phyloP scores from a whole-genome alignment of 1,140 invertebrate species.

The Elymnias hypermnestra region DNA sequence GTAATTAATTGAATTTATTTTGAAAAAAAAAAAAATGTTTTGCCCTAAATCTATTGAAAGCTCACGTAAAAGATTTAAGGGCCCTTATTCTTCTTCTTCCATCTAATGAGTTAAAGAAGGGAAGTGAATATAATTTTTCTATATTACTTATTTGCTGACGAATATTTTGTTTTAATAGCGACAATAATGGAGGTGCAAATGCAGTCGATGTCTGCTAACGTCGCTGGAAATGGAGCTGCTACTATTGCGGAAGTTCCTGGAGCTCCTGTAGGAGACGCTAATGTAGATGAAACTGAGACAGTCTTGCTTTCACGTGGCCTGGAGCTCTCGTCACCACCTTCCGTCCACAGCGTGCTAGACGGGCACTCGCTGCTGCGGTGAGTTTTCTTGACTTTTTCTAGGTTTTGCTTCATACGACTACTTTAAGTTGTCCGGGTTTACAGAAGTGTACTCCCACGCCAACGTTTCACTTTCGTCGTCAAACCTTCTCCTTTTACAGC shows the following conservation, averaged over 20 bases:
- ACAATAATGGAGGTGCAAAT: constrained; percentile 47
- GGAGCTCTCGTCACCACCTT: constrained; percentile 90
- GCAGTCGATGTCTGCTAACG: constrained; percentile 29
- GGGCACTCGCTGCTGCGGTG: constrained; percentile 81
- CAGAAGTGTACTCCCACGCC: too few species aligned
- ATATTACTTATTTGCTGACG: too few species aligned
- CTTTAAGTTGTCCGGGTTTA: too few species aligned
- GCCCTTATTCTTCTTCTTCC: too few species aligned
- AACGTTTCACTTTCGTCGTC: too few species aligned
- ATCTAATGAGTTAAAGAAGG: too few species aligned
- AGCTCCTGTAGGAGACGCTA: constrained; percentile 14
- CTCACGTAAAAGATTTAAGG: too few species aligned
- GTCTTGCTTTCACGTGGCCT: constrained; percentile 89
- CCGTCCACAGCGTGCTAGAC: constrained; percentile 92
- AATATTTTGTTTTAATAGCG: constrained; percentile 25
- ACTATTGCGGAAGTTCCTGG: constrained; percentile 12
- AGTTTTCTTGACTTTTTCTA: constrained; percentile 21
- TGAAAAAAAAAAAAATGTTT: too few species aligned
- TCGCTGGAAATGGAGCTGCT: constrained; percentile 9
- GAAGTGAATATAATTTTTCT: too few species aligned
- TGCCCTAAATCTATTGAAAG: too few species aligned
- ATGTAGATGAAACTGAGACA: constrained; percentile 38
- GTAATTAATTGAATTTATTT: too few species aligned
- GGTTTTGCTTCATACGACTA: background rate
- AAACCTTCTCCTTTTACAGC: too few species aligned